These are phyloP conservation scores for Porphyrio hochstetteri DNA, from an alignment of 2,113 vertebrate species.

Conservation along the genomic window DNA sequence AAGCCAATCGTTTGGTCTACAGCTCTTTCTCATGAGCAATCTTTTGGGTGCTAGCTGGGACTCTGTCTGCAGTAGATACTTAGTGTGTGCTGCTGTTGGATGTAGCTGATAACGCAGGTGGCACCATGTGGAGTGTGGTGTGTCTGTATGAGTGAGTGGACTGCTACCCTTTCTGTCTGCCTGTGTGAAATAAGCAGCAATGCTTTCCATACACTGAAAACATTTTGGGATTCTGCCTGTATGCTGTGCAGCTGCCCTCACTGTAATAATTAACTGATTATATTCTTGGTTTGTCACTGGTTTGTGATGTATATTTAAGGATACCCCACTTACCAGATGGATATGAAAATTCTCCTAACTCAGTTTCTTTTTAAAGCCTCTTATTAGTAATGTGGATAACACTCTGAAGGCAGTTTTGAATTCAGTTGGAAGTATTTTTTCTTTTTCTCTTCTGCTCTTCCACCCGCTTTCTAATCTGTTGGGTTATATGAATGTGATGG, in stretches of 20 bases:
- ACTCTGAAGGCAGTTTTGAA: background rate
- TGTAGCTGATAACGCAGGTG: background rate
- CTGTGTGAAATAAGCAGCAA: background rate
- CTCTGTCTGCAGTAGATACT: background rate
- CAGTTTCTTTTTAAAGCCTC: background rate
- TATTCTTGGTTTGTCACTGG: background rate
- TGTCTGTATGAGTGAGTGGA: background rate
- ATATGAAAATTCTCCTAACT: background rate
- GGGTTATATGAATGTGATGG: background rate
- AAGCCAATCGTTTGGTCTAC: background rate
- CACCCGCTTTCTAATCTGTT: background rate
- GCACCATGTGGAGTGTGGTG: background rate
- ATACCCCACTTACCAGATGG: background rate
- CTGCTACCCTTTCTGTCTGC: background rate
- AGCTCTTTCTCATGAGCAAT: background rate
- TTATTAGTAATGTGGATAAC: background rate
- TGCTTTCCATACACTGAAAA: background rate
- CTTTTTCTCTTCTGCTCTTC: background rate
- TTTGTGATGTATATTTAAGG: background rate
- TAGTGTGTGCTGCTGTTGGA: background rate
- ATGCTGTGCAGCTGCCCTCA: background rate
- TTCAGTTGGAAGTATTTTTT: background rate
- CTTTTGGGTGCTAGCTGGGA: background rate
- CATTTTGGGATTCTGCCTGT: background rate
- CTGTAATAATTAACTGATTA: background rate